Percentiles rank a stretch among this genome's conserved stretches.
Conservation (phyloP, 2,113 vertebrate genomes). For the Crotalus tigris region DNA sequence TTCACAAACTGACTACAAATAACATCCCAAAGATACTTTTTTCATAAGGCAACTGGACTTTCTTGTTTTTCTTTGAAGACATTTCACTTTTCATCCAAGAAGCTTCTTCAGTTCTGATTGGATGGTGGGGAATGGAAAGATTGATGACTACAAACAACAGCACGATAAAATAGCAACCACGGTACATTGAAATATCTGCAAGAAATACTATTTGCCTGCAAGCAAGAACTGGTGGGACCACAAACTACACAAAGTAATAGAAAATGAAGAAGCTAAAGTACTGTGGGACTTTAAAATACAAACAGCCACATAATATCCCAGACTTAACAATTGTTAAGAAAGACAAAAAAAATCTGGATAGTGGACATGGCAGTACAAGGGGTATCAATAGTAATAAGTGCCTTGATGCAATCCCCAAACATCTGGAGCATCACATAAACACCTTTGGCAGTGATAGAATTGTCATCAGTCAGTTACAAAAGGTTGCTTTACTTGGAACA, state of each 20-base stretch:
- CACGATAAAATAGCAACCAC: background rate
- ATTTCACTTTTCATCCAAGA: too few species aligned
- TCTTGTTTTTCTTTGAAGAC: too few species aligned
- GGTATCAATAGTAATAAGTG: background rate
- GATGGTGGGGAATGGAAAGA: too few species aligned
- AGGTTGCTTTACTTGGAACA: background rate
- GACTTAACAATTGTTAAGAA: background rate
- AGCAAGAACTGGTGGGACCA: background rate
- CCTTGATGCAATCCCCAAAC: background rate
- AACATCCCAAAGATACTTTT: background rate
- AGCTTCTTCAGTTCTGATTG: too few species aligned
- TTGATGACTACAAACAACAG: background rate
- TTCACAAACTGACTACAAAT: background rate
- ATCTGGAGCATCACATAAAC: background rate
- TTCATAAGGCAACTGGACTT: too few species aligned
- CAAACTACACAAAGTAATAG: background rate
- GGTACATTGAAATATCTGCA: background rate
- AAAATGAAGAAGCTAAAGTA: background rate
- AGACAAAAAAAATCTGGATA: background rate
- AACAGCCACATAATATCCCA: background rate
- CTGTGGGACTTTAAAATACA: background rate
- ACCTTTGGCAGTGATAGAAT: background rate
- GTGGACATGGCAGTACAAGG: background rate
- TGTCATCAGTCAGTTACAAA: background rate
- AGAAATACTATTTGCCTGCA: background rate